Percentiles rank a stretch among this genome's conserved stretches.
phyloP scores from a whole-genome alignment of 2,113 vertebrate genomes.

The Synchiropus splendidus region DNA sequence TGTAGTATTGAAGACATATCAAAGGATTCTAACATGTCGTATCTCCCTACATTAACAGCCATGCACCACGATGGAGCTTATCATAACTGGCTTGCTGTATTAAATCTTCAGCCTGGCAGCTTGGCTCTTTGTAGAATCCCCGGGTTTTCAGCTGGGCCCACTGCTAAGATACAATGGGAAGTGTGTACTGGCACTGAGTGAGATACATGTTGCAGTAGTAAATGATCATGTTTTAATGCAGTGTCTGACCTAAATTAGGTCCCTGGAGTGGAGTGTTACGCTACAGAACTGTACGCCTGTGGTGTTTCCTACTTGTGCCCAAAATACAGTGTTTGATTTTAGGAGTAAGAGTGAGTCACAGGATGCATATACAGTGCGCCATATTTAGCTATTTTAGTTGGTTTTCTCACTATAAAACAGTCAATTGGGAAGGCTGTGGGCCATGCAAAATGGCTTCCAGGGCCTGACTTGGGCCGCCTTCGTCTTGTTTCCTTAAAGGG shows the following conservation, averaged over 20 bases:
- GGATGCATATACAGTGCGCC: no score
- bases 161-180: conserved; percentile 10
- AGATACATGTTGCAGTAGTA: conserved; percentile 9
- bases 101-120: conserved; percentile 40
- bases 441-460: no score
- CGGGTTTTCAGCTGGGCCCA: conserved; percentile 12
- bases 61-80: conserved; percentile 26
- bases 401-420: no score
- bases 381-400: no score
- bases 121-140: conserved; percentile 36
- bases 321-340: no score
- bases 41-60: conserved; percentile 10
- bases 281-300: conserved; percentile 2
- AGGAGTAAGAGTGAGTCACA: no score
- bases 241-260: conserved; percentile 71
- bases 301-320: no score
- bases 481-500: no score
- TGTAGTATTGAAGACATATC: conserved; percentile 9
- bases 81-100: conserved; percentile 23
- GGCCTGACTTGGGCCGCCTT: no score
- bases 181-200: conserved; percentile 7
- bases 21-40: conserved; percentile 9
- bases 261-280: conserved; percentile 25
- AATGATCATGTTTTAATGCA: conserved; percentile 28
- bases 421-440: no score